Base-by-base conservation (phyloP, 2,888 invertebrate genomes). In the Idaea biselata region DNA sequence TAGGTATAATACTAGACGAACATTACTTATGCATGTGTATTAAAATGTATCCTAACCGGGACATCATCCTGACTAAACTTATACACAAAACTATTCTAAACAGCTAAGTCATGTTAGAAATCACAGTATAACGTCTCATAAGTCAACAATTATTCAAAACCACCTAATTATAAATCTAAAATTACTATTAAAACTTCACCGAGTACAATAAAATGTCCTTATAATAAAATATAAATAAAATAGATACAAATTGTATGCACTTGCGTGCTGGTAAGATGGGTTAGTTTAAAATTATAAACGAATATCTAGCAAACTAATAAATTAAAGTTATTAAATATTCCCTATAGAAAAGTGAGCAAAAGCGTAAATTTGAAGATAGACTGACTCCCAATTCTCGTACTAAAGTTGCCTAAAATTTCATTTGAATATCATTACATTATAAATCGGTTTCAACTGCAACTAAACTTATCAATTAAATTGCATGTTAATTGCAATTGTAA, bases 121-220 rank as follows among this genome's bases (percentile, higher is more conserved):
- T 89, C 88, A 88, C 88, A 89, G 88, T 88, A 86, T 79, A 82
- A 65, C 65, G 66, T 67, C 11, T 66, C 62, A 68, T 62, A 68
- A 67, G 59, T 64, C 65, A 64, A 69, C 58, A 68, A 25, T 65
- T 33, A 63, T 55, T 60, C 57, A 61, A 68, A 71, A 65, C 59
- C 54, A 25, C 56, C 63, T 63, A 63, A 67, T 55, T 56, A 53
- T 58, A 59, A 57, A 18, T 60, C 54, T 60, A 61, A 33, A 60
- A 64, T 63, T 54, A 60, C 18, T 64, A 65, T 65, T 65, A 65
- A 72, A 70, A 72, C 66, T 60, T 67, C 59, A 63, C 68, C 60
- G 58, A 67, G 64, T 65, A 55, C 60, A 63, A 32, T 18, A 59
- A 68, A 65, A 66, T 65, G 63, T 64, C 62, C 71, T 67, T 69